Conservation (phyloP, 2,113 vertebrate species). For the Thalassoma bifasciatum region DNA sequence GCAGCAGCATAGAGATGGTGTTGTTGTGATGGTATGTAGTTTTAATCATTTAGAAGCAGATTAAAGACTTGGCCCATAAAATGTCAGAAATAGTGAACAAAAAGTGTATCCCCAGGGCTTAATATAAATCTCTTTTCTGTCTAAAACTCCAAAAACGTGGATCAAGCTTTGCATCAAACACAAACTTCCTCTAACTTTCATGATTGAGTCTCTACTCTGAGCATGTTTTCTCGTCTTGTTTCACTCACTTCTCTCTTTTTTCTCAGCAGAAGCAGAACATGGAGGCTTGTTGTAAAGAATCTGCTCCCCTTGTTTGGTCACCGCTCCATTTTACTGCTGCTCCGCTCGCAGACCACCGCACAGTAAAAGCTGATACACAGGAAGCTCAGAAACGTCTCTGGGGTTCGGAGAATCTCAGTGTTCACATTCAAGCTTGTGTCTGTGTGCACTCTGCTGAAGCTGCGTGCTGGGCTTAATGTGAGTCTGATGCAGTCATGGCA, state of each 20-base stretch:
- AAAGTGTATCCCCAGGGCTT: too few relatives aligned
- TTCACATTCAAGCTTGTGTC: not conserved
- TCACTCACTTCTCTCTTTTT: too few relatives aligned
- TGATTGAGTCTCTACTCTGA: not conserved
- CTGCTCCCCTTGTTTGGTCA: slow-evolving; percentile 29
- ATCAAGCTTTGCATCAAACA: too few relatives aligned
- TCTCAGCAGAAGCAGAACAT: slow-evolving; percentile 32
- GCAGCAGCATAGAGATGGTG: slow-evolving; percentile 24
- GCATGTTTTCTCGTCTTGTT: slow-evolving; percentile 10
- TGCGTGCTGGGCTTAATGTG: slow-evolving; percentile 31
- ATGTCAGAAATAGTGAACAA: not conserved
- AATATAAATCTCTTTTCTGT: too few relatives aligned
- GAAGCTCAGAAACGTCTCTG: slow-evolving; percentile 69
- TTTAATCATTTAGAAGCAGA: not conserved
- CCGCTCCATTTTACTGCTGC: slow-evolving; percentile 65
- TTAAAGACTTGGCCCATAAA: not conserved
- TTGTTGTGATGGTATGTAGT: not conserved
- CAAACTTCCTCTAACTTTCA: too few relatives aligned
- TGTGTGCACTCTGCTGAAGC: not conserved
- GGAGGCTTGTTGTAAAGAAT: slow-evolving; percentile 28
- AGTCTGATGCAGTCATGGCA: slow-evolving; percentile 60
- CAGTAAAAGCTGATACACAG: slow-evolving; percentile 69
- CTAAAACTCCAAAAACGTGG: too few relatives aligned
- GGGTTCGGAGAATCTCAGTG: slow-evolving; percentile 42
- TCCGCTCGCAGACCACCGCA: slow-evolving; percentile 44